Evolutionary conservation across 2,888 invertebrate species (phyloP).

Genomic region (Drosophila dives): DNA sequence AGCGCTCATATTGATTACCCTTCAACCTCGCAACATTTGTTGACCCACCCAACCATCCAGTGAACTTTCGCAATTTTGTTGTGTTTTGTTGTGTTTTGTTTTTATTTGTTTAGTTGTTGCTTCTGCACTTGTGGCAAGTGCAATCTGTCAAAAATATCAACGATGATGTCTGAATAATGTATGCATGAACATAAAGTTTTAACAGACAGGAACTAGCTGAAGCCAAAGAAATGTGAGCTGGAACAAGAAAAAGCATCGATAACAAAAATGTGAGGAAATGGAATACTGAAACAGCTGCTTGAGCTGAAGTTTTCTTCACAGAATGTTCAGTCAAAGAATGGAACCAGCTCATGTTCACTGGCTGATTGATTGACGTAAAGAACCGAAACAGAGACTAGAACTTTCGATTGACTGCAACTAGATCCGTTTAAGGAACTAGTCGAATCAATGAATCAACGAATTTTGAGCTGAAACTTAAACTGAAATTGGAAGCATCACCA

Average conservation of each 20-base stretch:
- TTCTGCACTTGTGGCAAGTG: constrained; percentile 6
- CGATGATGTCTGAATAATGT: constrained; percentile 13
- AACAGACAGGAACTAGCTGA: not conserved
- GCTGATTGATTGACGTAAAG: not conserved
- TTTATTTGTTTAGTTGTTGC: constrained; percentile 23
- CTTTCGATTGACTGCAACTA: not conserved
- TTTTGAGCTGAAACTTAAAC: not conserved
- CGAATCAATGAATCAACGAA: not conserved
- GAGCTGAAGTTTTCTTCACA: not conserved
- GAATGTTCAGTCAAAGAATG: not conserved
- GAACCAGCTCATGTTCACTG: not conserved
- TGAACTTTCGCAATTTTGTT: constrained; percentile 24
- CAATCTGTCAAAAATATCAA: constrained; percentile 29
- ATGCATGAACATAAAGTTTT: constrained; percentile 16
- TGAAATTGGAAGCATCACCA: not conserved
- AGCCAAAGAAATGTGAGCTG: not conserved
- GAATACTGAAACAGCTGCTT: not conserved
- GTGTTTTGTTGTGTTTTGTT: constrained; percentile 5
- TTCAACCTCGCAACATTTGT: constrained; percentile 41
- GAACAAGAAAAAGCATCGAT: not conserved
- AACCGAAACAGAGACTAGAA: not conserved
- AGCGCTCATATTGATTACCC: constrained; percentile 47
- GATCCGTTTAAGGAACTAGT: not conserved
- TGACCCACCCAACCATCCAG: constrained; percentile 30
- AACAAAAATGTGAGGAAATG: not conserved